Percentiles rank a stretch among this genome's conserved stretches.
Evolutionary conservation across 2,888 invertebrate species (phyloP).

Genomic region (Marronus borbonicus): DNA sequence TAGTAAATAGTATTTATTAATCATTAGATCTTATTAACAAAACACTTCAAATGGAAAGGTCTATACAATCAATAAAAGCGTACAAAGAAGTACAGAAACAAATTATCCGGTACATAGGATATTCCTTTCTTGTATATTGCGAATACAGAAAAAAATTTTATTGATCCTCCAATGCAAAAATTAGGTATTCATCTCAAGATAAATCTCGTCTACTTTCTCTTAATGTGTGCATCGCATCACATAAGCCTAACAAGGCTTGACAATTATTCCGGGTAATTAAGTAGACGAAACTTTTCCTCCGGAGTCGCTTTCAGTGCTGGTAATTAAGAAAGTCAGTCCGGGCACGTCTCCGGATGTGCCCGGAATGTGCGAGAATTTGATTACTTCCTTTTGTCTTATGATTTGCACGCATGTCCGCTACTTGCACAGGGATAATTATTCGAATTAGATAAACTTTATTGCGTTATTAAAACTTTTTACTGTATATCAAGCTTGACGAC

Average conservation of each 20-base stretch:
- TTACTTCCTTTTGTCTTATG: slow-evolving; percentile 63
- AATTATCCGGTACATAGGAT: too few relatives aligned
- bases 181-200: slow-evolving; percentile 18
- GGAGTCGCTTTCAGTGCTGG: slow-evolving; percentile 69
- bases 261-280: slow-evolving; percentile 78
- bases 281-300: slow-evolving; percentile 72
- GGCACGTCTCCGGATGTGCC: slow-evolving; percentile 65
- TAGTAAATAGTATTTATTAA: too few relatives aligned
- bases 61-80: too few relatives aligned
- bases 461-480: slow-evolving; percentile 40
- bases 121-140: too few relatives aligned
- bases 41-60: too few relatives aligned
- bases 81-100: too few relatives aligned
- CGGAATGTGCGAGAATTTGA: slow-evolving; percentile 64
- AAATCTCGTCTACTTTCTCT: slow-evolving; percentile 39
- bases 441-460: slow-evolving; percentile 45
- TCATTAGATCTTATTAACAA: too few relatives aligned
- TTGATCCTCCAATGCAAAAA: slow-evolving; percentile 12
- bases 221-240: slow-evolving; percentile 62
- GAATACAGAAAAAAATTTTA: not conserved
- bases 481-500: not conserved
- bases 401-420: slow-evolving; percentile 55
- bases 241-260: slow-evolving; percentile 68
- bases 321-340: slow-evolving; percentile 73
- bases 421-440: slow-evolving; percentile 40